A percentile compares a stretch with the other conserved stretches of the same genome.
These are phyloP conservation scores for Collichthys lucidus DNA, from an alignment of 2,113 vertebrate species.

Conservation along the genomic window DNA sequence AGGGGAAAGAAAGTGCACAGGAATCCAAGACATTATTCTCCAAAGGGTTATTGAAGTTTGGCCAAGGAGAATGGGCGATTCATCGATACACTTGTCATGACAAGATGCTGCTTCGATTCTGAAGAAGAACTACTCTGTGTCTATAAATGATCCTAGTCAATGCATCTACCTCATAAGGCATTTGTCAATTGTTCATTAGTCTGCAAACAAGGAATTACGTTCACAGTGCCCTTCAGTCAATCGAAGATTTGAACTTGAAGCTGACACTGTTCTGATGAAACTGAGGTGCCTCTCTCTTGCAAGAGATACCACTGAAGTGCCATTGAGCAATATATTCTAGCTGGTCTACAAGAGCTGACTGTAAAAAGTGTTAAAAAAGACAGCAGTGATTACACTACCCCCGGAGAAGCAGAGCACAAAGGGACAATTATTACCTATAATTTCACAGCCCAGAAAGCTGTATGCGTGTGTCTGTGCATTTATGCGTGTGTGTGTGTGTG, in stretches of 20 bases:
- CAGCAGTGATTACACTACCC: too few relatives aligned
- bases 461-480: not conserved
- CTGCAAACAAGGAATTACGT: too few relatives aligned
- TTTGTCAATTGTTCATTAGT: too few relatives aligned
- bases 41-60: too few relatives aligned
- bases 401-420: slow-evolving; percentile 30
- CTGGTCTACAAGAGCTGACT: not conserved
- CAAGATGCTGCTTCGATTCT: too few relatives aligned
- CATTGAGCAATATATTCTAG: not conserved
- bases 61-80: too few relatives aligned
- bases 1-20: too few relatives aligned
- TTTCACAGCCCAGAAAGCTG: slow-evolving; percentile 51
- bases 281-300: not conserved
- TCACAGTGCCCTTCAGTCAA: not conserved
- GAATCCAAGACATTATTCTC: too few relatives aligned
- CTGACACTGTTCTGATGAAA: not conserved
- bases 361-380: slow-evolving; percentile 17
- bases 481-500: slow-evolving; percentile 15
- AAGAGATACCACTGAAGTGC: not conserved
- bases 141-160: too few relatives aligned
- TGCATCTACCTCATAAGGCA: too few relatives aligned
- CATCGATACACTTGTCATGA: too few relatives aligned
- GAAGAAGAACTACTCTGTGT: too few relatives aligned
- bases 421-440: slow-evolving; percentile 49
- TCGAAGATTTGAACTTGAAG: not conserved